Evolutionary conservation across 2,113 vertebrate genomes (phyloP).

Genomic region (Gymnorhina tibicen): DNA sequence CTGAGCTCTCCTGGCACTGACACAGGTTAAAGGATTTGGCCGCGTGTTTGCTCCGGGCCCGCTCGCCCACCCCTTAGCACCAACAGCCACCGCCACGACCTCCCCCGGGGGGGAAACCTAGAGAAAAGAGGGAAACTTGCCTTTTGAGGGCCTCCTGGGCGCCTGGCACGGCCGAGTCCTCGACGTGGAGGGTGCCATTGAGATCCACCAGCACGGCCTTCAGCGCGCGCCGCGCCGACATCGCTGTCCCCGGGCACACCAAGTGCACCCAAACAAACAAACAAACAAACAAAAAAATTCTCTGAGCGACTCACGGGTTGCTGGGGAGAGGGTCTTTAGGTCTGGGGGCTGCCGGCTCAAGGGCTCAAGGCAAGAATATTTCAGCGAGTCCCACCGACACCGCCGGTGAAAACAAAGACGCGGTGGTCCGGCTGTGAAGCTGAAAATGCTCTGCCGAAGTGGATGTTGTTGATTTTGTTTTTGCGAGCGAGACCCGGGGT

Average conservation of each 20-base stretch:
- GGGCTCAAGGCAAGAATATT: neutral
- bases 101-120: neutral
- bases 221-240: slow-evolving; percentile 81
- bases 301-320: neutral
- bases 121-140: slow-evolving; percentile 52
- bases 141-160: slow-evolving; percentile 91
- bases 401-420: neutral
- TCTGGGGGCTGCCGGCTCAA: neutral
- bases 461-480: neutral
- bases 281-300: neutral
- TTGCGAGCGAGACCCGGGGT: neutral
- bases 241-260: too few relatives aligned
- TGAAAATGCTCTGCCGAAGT: neutral
- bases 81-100: neutral
- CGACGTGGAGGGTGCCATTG: slow-evolving; percentile 92
- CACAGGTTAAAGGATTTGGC: neutral
- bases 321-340: neutral
- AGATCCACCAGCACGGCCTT: slow-evolving; percentile 96
- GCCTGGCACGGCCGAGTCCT: slow-evolving; percentile 88
- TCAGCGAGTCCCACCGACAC: accelerated
- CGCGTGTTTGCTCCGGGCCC: accelerated
- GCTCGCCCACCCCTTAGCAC: neutral
- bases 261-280: neutral
- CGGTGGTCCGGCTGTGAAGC: neutral
- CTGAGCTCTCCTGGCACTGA: neutral